Percentiles rank a stretch among this genome's conserved stretches.
phyloP scores from a whole-genome alignment of 2,888 invertebrate genomes.

The Erebia aethiops region DNA sequence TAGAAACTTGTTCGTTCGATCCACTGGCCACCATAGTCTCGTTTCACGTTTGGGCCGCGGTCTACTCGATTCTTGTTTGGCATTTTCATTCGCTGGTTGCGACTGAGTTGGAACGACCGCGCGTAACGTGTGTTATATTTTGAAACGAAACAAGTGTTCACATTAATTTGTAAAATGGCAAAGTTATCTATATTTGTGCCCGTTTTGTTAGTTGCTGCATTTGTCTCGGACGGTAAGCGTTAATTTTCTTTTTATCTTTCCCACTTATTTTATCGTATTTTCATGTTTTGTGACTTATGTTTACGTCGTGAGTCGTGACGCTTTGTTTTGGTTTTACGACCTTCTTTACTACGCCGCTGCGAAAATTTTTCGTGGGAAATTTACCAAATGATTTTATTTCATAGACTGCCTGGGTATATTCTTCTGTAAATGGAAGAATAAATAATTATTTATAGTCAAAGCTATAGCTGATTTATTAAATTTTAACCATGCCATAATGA shows the following conservation, averaged over 20 bases:
- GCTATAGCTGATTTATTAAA: too few relatives aligned
- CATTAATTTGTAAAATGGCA: conserved; percentile 63
- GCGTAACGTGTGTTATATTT: conserved; percentile 42
- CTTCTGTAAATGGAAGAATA: too few relatives aligned
- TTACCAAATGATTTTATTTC: neutral
- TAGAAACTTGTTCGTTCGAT: neutral
- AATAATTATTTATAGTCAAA: too few relatives aligned
- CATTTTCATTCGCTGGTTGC: conserved; percentile 60
- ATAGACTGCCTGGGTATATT: neutral
- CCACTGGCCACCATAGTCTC: neutral
- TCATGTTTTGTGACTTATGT: neutral
- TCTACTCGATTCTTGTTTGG: conserved; percentile 22
- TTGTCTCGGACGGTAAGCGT: conserved; percentile 68
- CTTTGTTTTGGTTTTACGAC: conserved; percentile 9
- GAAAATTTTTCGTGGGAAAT: neutral
- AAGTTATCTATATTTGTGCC: conserved; percentile 67
- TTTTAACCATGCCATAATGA: too few relatives aligned
- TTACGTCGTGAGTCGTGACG: conserved; percentile 6
- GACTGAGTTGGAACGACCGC: conserved; percentile 54
- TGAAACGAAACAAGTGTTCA: conserved; percentile 46
- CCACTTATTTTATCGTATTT: neutral
- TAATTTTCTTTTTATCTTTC: conserved; percentile 26
- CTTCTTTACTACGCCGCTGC: neutral
- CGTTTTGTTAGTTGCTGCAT: conserved; percentile 66
- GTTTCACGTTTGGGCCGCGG: conserved; percentile 42